Conservation (phyloP, 2,797 vertebrate genomes). For the Silurus lanzhouensis region DNA sequence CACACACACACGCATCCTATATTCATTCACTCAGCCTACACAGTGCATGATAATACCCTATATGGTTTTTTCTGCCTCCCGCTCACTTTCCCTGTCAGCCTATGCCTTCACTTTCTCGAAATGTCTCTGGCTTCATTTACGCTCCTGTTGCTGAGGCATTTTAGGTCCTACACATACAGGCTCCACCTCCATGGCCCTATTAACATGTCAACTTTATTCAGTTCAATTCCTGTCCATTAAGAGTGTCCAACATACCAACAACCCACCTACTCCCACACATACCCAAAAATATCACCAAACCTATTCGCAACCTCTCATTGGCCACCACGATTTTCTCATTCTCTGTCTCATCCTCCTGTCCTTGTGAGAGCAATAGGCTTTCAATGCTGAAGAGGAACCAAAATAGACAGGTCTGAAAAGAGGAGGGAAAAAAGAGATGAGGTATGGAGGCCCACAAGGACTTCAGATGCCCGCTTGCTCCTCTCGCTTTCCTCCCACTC, state of each 20-base stretch:
- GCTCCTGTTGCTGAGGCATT: slow-evolving; percentile 48
- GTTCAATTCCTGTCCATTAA: slow-evolving; percentile 28
- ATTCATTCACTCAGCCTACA: slow-evolving; percentile 53
- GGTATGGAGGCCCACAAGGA: slow-evolving; percentile 52
- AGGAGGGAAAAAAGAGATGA: slow-evolving; percentile 36
- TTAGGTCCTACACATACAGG: slow-evolving; percentile 27
- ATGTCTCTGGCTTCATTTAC: slow-evolving; percentile 16
- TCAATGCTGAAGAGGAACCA: slow-evolving; percentile 55
- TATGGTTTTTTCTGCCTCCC: slow-evolving; percentile 55
- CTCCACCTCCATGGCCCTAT: slow-evolving; percentile 36
- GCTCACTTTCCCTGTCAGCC: slow-evolving; percentile 24
- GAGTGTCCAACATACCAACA: slow-evolving; percentile 20
- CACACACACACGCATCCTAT: slow-evolving; percentile 29
- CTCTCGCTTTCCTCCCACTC: slow-evolving; percentile 56
- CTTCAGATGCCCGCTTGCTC: slow-evolving; percentile 44
- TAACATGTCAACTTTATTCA: slow-evolving; percentile 38
- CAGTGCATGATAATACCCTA: slow-evolving; percentile 48
- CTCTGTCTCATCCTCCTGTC: slow-evolving; percentile 48
- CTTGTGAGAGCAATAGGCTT: slow-evolving; percentile 49
- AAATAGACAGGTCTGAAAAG: slow-evolving; percentile 56
- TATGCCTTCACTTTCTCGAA: slow-evolving; percentile 19
- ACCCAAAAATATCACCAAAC: slow-evolving; percentile 49
- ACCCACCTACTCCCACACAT: slow-evolving; percentile 40
- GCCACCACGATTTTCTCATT: slow-evolving; percentile 22
- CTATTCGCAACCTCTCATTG: slow-evolving; percentile 24